Percentiles rank a stretch among this genome's conserved stretches.
Conservation (phyloP, 64 coral and sea anemone species). For the Actinia equina region DNA sequence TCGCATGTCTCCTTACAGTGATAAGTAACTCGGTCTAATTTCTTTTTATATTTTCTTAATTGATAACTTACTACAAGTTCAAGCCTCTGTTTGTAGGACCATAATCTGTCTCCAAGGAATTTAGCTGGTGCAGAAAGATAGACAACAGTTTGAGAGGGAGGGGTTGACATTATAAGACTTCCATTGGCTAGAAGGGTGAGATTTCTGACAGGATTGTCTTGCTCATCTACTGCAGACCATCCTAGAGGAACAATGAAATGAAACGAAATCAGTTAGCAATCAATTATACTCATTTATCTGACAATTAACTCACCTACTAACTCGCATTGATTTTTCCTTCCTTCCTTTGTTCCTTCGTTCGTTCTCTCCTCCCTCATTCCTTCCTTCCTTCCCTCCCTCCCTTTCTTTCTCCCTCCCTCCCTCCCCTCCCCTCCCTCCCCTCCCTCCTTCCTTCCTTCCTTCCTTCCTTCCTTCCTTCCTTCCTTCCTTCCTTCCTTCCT, state of each 20-base stretch:
- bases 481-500: too few relatives aligned
- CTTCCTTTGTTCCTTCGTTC: too few relatives aligned
- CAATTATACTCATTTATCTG: not conserved
- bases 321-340: too few relatives aligned
- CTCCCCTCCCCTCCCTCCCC: accelerated
- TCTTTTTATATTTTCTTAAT: too few relatives aligned
- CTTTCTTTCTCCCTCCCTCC: too few relatives aligned
- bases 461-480: too few relatives aligned
- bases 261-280: not conserved
- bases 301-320: not conserved
- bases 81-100: slow-evolving; percentile 77
- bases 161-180: slow-evolving; percentile 52
- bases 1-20: too few relatives aligned
- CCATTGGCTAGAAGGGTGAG: not conserved
- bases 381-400: too few relatives aligned
- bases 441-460: too few relatives aligned
- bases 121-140: slow-evolving; percentile 58
- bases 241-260: not conserved
- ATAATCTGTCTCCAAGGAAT: slow-evolving; percentile 65
- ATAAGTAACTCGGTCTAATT: too few relatives aligned
- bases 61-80: slow-evolving; percentile 48
- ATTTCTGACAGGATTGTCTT: slow-evolving; percentile 25
- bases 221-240: slow-evolving; percentile 39
- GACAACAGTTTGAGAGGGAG: slow-evolving; percentile 15
- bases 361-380: too few relatives aligned